Conservation (phyloP, 2,113 vertebrate species). For the Phalacrocorax pelagicus region DNA sequence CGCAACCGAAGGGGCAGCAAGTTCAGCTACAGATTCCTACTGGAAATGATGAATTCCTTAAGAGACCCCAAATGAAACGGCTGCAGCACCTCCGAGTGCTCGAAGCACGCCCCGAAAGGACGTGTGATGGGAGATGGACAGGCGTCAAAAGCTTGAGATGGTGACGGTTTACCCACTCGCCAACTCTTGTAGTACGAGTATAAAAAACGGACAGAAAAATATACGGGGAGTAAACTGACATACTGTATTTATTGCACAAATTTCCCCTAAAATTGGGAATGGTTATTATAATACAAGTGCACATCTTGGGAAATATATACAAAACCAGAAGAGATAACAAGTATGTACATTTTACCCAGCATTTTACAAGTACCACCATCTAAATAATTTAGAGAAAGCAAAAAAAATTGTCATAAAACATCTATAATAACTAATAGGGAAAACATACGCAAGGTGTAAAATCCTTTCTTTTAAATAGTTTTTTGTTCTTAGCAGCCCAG, state of each 20-base stretch:
- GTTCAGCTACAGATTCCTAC: not conserved
- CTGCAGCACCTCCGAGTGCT: not conserved
- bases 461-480: conserved; percentile 18
- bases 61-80: fast-evolving
- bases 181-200: no score
- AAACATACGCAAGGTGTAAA: conserved; percentile 53
- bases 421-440: conserved; percentile 39
- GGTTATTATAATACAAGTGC: conserved; percentile 86
- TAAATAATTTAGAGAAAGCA: conserved; percentile 91
- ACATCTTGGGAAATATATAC: conserved; percentile 91
- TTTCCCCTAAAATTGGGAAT: conserved; percentile 98
- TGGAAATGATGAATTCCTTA: not conserved
- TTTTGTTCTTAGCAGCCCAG: conserved; percentile 66
- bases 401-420: conserved; percentile 74
- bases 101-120: not conserved
- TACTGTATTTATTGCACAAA: conserved; percentile 98
- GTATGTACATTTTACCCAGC: conserved; percentile 90
- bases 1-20: not conserved
- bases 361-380: conserved; percentile 79
- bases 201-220: not conserved
- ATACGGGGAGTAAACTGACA: conserved; percentile 68
- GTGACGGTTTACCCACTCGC: fast-evolving
- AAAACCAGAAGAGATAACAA: conserved; percentile 84
- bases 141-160: not conserved
- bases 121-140: no score